Percentiles rank a stretch among this genome's conserved stretches.
These are phyloP conservation scores for Nomada hirtipes DNA, from an alignment of 2,888 invertebrate species.

Conservation along the genomic window DNA sequence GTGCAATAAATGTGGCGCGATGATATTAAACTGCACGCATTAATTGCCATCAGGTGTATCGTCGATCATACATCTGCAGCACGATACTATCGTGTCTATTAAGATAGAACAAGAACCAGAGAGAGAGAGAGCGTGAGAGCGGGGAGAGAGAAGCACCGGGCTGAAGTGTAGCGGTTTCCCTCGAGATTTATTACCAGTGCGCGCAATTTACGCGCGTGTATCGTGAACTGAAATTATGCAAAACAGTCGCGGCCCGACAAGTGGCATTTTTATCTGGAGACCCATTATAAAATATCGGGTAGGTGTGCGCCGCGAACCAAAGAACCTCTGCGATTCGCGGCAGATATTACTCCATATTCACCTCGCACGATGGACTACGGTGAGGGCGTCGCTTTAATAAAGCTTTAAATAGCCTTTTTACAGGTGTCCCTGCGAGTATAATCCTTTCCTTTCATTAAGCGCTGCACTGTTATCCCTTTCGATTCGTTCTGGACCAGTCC, in stretches of 20 bases:
- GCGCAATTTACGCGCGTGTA: slow-evolving; percentile 57
- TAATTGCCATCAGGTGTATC: slow-evolving; percentile 48
- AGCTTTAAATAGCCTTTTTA: slow-evolving; percentile 49
- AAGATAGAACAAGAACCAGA: neutral
- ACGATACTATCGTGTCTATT: slow-evolving; percentile 16
- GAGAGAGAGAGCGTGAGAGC: neutral
- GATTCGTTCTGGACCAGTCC: slow-evolving; percentile 5
- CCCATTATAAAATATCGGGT: slow-evolving; percentile 38
- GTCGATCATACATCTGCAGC: slow-evolving; percentile 22
- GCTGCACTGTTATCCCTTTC: slow-evolving; percentile 9
- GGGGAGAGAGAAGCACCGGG: neutral
- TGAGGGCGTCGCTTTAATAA: slow-evolving; percentile 22
- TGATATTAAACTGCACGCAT: slow-evolving; percentile 40
- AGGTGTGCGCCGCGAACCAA: neutral
- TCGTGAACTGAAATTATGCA: slow-evolving; percentile 55
- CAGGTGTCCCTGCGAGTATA: slow-evolving; percentile 19
- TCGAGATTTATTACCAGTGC: slow-evolving; percentile 49
- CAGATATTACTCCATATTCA: slow-evolving; percentile 36
- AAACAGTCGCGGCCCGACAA: slow-evolving; percentile 36
- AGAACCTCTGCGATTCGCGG: neutral
- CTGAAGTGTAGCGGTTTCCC: slow-evolving; percentile 34
- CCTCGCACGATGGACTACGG: neutral
- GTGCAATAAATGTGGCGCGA: slow-evolving; percentile 23
- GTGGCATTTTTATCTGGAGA: slow-evolving; percentile 34
- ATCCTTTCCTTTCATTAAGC: slow-evolving; percentile 20